phyloP scores from a whole-genome alignment of 2,113 vertebrate genomes.

The Mola mola region DNA sequence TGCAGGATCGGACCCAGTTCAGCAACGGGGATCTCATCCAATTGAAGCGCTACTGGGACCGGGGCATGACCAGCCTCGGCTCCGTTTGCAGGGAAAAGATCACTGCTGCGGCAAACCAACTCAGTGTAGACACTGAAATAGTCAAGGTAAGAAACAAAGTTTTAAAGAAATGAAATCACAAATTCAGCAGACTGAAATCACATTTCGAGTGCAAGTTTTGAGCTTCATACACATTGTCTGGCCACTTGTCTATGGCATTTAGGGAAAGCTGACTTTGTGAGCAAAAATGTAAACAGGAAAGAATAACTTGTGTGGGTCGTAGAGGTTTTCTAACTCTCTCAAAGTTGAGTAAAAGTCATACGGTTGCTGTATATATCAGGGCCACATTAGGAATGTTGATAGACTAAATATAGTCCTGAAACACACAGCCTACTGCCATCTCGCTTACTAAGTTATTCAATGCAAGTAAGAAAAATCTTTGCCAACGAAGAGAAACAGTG shows the following conservation, averaged over 20 bases:
- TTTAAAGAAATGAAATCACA: not conserved
- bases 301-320: conserved; percentile 44
- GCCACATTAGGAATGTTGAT: conserved; percentile 42
- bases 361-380: conserved; percentile 44
- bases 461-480: conserved; percentile 22
- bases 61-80: conserved; percentile 98
- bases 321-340: conserved; percentile 43
- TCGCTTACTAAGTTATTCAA: conserved; percentile 41
- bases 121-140: conserved; percentile 98
- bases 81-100: conserved; percentile 98
- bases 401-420: conserved; percentile 65
- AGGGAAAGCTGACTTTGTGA: conserved; percentile 19
- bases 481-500: not conserved
- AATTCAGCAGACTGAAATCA: no score
- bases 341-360: conserved; percentile 66
- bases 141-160: conserved; percentile 85
- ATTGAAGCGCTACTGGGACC: conserved; percentile 98
- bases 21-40: conserved; percentile 92
- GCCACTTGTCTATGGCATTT: conserved; percentile 21
- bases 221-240: conserved; percentile 2
- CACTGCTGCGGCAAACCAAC: conserved; percentile 91
- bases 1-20: conserved; percentile 98
- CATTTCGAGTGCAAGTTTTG: no score
- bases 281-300: conserved; percentile 20
- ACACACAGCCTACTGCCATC: conserved; percentile 46